These are phyloP conservation scores for Drosophila miranda DNA, from an alignment of 1,140 invertebrate genomes.

Conservation along the genomic window DNA sequence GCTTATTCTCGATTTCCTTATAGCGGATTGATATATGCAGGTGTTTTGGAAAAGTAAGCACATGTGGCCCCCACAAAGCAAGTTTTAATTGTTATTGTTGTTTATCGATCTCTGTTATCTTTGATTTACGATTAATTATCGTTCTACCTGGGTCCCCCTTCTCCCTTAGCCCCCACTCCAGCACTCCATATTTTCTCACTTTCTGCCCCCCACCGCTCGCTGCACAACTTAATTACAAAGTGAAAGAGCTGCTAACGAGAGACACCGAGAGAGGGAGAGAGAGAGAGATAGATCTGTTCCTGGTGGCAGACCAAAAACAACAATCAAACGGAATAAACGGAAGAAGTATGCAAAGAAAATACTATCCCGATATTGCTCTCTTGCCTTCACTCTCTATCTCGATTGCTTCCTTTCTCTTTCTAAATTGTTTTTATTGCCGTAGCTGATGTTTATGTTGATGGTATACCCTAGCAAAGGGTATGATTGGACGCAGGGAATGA, in stretches of 20 bases:
- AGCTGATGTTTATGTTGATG: too few relatives aligned
- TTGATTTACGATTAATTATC: slow-evolving; percentile 38
- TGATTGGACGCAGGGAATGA: too few relatives aligned
- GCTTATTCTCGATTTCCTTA: too few relatives aligned
- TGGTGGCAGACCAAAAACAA: slow-evolving; percentile 42
- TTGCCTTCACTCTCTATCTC: neutral
- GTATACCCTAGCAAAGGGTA: too few relatives aligned
- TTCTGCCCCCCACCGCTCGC: slow-evolving; percentile 6
- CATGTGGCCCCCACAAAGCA: neutral
- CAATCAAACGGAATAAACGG: slow-evolving; percentile 28
- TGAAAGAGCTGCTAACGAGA: slow-evolving; percentile 27
- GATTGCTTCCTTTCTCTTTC: neutral
- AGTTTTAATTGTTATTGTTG: slow-evolving; percentile 2
- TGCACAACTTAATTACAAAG: slow-evolving; percentile 38
- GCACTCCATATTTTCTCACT: neutral
- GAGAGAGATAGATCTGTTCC: slow-evolving; percentile 23
- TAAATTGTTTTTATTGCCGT: too few relatives aligned
- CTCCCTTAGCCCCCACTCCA: neutral
- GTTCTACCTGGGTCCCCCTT: neutral
- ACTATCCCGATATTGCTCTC: slow-evolving; percentile 21
- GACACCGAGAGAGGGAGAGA: neutral
- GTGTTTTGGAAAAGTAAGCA: too few relatives aligned
- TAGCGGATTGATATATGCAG: too few relatives aligned
- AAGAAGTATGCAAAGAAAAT: slow-evolving; percentile 35
- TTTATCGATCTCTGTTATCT: slow-evolving; percentile 34